Conservation (phyloP, 2,888 invertebrate species). For the Salpingus planirostris region DNA sequence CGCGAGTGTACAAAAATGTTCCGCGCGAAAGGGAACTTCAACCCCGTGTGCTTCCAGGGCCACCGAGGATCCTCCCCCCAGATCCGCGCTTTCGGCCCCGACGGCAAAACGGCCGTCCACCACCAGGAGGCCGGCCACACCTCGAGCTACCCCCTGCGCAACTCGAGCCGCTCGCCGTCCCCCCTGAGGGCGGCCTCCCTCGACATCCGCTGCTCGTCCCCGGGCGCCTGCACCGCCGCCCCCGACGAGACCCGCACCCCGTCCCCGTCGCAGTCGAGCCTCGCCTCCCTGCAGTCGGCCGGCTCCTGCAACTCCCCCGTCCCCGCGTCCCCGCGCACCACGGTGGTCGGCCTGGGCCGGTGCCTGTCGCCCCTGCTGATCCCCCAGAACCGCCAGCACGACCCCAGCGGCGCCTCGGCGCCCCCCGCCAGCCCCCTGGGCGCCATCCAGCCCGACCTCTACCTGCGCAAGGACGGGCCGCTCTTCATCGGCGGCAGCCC, state of each 20-base stretch:
- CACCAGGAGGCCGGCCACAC: conserved; percentile 35
- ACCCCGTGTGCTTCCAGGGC: no score
- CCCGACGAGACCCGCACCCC: conserved; percentile 45
- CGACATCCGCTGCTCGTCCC: conserved; percentile 60
- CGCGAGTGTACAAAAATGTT: no score
- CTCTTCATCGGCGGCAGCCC: conserved; percentile 58
- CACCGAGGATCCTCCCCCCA: conserved; percentile 78
- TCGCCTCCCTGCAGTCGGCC: conserved; percentile 50
- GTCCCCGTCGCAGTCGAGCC: conserved; percentile 62
- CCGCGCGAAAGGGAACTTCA: no score
- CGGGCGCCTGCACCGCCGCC: conserved; percentile 33
- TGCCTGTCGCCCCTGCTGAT: conserved; percentile 72
- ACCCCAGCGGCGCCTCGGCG: conserved; percentile 35
- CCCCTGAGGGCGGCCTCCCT: conserved; percentile 70
- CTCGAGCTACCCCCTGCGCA: conserved; percentile 37
- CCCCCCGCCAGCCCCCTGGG: conserved; percentile 50
- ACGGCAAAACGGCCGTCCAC: conserved; percentile 54
- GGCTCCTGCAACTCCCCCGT: conserved; percentile 39
- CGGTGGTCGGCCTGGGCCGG: conserved; percentile 35
- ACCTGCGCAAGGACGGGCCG: conserved; percentile 71
- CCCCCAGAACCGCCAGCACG: conserved; percentile 43
- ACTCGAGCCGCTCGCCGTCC: conserved; percentile 63
- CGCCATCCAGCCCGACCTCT: conserved; percentile 79
- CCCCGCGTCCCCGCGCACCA: conserved; percentile 32
- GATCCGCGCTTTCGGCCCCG: conserved; percentile 74